phyloP scores from a whole-genome alignment of 2,888 invertebrate species.

The Eustalomyia histrio region DNA sequence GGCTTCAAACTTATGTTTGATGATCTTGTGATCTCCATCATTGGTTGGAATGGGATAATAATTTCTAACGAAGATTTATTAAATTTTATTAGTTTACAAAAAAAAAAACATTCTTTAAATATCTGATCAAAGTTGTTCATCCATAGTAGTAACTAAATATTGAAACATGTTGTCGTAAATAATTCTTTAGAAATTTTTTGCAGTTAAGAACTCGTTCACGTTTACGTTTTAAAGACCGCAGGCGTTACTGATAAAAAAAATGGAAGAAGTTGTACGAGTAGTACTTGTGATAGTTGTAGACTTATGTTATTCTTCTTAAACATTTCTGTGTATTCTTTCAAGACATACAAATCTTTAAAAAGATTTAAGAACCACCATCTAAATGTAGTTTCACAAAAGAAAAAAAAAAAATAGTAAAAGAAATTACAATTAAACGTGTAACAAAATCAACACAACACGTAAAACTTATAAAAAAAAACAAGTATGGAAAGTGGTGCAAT shows the following conservation, averaged over 20 bases:
- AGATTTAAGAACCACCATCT: conserved; percentile 9
- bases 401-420: conserved; percentile 15
- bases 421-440: conserved; percentile 40
- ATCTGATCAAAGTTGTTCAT: not conserved
- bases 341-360: not conserved
- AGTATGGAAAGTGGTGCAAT: conserved; percentile 41
- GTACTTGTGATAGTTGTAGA: not conserved
- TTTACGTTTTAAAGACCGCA: conserved; percentile 40
- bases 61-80: too few species aligned
- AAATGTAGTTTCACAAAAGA: conserved; percentile 22
- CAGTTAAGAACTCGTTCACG: conserved; percentile 48
- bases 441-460: not conserved
- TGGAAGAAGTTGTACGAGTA: conserved; percentile 13
- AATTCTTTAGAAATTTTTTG: conserved; percentile 36
- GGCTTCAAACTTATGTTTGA: too few species aligned
- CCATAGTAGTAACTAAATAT: not conserved
- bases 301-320: not conserved
- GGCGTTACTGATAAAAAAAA: conserved; percentile 37
- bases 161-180: conserved; percentile 32
- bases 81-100: too few species aligned
- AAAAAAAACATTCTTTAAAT: not conserved
- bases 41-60: too few species aligned
- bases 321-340: not conserved
- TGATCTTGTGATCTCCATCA: too few species aligned
- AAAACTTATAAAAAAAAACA: conserved; percentile 32